These are phyloP conservation scores for Sesamia inferens DNA, from an alignment of 2,888 invertebrate species.

Conservation along the genomic window DNA sequence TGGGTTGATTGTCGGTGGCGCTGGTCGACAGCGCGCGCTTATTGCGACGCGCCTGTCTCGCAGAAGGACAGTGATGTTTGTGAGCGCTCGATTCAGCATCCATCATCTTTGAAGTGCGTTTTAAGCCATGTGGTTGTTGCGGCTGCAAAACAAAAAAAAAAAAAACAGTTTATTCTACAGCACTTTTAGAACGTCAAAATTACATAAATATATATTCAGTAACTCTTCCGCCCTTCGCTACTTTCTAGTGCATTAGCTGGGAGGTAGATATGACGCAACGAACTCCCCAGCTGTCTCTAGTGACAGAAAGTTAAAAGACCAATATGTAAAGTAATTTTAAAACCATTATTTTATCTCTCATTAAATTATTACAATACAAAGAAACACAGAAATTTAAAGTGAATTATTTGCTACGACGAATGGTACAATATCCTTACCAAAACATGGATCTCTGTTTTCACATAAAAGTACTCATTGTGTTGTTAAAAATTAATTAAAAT, in stretches of 20 bases:
- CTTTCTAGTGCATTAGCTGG: neutral
- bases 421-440: too few species aligned
- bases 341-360: too few species aligned
- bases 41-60: slow-evolving; percentile 55
- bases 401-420: too few species aligned
- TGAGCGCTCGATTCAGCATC: slow-evolving; percentile 56
- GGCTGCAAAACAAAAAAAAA: slow-evolving; percentile 2
- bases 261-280: neutral
- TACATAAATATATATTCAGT: too few species aligned
- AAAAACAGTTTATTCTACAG: neutral
- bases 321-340: too few species aligned
- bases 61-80: slow-evolving; percentile 73
- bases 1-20: slow-evolving; percentile 15
- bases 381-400: too few species aligned
- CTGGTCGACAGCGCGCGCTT: slow-evolving; percentile 26
- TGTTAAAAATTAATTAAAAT: too few species aligned
- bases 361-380: too few species aligned
- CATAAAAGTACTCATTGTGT: too few species aligned
- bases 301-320: too few species aligned
- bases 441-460: too few species aligned
- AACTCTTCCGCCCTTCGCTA: too few species aligned
- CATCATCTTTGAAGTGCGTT: slow-evolving; percentile 68
- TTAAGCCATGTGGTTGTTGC: slow-evolving; percentile 75
- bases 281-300: neutral
- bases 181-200: slow-evolving; percentile 61